Conservation (phyloP, 2,888 invertebrate species). For the Belgica antarctica region DNA sequence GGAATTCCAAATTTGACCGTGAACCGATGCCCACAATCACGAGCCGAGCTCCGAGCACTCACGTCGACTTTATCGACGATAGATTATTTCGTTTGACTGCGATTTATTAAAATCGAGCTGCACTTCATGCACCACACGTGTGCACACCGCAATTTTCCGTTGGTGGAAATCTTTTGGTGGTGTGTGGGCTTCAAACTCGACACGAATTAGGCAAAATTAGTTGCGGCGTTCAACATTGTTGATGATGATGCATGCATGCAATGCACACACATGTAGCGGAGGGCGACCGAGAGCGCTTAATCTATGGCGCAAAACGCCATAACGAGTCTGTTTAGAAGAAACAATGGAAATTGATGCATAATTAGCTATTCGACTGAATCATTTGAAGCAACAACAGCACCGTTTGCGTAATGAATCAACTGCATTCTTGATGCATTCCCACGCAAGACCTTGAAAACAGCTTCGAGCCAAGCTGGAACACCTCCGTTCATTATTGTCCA, state of each 20-base stretch:
- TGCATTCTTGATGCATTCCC: slow-evolving; percentile 2
- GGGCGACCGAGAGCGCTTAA: neutral
- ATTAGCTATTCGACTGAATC: neutral
- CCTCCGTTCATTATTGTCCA: too few species aligned
- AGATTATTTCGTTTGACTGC: too few species aligned
- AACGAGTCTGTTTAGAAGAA: slow-evolving; percentile 1
- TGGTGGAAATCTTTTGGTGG: too few species aligned
- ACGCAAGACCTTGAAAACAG: neutral
- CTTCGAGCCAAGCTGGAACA: too few species aligned
- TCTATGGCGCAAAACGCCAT: neutral
- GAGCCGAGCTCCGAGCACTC: neutral
- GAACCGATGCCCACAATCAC: slow-evolving; percentile 32
- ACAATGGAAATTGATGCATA: slow-evolving; percentile 10
- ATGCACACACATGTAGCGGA: neutral
- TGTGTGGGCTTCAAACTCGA: too few species aligned
- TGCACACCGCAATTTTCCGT: neutral
- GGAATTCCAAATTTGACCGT: slow-evolving; percentile 25
- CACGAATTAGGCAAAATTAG: too few species aligned
- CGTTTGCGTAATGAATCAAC: too few species aligned
- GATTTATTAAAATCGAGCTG: too few species aligned
- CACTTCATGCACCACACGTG: too few species aligned
- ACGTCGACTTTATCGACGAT: neutral
- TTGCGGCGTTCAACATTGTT: slow-evolving; percentile 1
- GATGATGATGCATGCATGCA: too few species aligned
- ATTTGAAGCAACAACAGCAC: neutral